These are phyloP conservation scores for Ophioderma brevispina DNA, from an alignment of 35 echinoderm and acorn worm genomes.

Conservation along the genomic window DNA sequence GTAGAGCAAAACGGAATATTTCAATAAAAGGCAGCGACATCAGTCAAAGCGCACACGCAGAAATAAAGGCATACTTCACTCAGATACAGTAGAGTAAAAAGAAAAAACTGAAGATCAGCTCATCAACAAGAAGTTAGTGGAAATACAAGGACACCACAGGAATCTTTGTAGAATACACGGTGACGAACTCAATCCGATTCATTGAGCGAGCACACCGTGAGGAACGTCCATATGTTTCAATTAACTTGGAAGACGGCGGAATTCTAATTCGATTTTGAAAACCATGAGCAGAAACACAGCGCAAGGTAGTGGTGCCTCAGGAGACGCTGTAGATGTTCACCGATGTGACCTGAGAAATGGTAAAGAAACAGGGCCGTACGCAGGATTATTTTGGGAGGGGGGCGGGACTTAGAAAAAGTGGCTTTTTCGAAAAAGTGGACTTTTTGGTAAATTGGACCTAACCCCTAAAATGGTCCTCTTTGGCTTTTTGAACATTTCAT, in stretches of 20 bases:
- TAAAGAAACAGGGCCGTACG: not conserved
- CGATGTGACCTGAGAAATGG: not conserved
- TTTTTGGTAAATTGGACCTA: too few relatives aligned
- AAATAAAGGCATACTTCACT: not conserved
- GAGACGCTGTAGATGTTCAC: not conserved
- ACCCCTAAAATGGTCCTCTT: too few relatives aligned
- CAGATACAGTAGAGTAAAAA: not conserved
- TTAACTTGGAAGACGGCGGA: not conserved
- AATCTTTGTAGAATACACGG: not conserved
- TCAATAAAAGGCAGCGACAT: not conserved
- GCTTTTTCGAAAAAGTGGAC: too few relatives aligned
- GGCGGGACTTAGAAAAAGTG: too few relatives aligned
- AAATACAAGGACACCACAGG: not conserved
- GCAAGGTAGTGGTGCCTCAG: not conserved
- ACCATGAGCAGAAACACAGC: not conserved
- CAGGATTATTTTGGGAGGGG: too few relatives aligned
- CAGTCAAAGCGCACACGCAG: not conserved
- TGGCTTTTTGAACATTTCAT: too few relatives aligned
- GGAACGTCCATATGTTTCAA: not conserved
- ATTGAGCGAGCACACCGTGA: not conserved
- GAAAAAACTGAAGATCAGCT: not conserved
- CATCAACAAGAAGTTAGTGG: not conserved
- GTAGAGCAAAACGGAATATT: not conserved
- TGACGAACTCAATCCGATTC: not conserved
- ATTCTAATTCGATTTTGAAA: not conserved